Conservation (phyloP, 2,113 vertebrate genomes). For the Lepidothrix coronata region DNA sequence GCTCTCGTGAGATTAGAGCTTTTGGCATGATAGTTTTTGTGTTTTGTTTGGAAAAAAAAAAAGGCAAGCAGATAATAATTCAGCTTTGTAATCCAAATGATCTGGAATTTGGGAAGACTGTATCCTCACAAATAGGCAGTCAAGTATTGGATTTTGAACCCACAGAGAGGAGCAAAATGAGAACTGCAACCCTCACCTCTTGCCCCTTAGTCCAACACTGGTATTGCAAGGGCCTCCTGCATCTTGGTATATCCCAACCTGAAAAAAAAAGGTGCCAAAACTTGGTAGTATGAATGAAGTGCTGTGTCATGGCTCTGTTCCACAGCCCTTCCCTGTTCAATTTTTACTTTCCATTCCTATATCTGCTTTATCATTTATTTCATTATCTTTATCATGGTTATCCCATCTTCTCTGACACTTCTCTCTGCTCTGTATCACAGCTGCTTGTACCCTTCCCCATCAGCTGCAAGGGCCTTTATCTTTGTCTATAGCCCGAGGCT, state of each 20-base stretch:
- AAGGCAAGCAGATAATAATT: neutral
- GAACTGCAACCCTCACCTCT: neutral
- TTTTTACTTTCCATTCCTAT: neutral
- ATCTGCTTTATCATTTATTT: neutral
- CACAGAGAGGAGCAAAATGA: neutral
- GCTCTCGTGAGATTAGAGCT: conserved; percentile 26
- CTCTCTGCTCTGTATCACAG: neutral
- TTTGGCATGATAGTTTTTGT: neutral
- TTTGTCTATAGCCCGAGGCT: neutral
- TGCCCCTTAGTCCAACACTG: neutral
- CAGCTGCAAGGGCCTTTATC: neutral
- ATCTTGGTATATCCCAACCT: neutral
- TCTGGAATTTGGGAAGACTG: neutral
- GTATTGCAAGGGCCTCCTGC: neutral
- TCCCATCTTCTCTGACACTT: neutral
- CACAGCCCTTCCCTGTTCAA: neutral
- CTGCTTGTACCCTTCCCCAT: neutral
- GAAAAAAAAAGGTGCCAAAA: neutral
- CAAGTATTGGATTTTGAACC: neutral
- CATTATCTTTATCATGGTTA: neutral
- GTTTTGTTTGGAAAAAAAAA: neutral
- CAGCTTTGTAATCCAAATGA: neutral
- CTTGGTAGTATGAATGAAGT: neutral
- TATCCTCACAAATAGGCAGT: neutral
- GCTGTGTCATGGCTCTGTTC: neutral